Evolutionary conservation across 2,888 invertebrate genomes (phyloP).

Genomic region (Hypomecis punctinalis): DNA sequence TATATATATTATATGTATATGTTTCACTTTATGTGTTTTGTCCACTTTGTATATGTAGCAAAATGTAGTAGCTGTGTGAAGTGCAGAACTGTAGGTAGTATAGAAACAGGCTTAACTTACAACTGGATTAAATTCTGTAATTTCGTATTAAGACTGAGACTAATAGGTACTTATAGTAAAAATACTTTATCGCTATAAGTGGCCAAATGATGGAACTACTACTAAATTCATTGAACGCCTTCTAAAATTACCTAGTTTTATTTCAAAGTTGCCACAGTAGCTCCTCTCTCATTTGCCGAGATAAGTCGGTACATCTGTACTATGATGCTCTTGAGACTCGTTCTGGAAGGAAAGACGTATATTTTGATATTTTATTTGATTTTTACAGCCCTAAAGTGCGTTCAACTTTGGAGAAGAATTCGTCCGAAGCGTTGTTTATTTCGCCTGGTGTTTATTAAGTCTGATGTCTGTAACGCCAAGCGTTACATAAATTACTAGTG

Average conservation of each 20-base stretch:
- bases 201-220: not conserved
- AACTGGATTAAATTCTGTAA: conserved; percentile 31
- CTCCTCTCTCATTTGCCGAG: no score
- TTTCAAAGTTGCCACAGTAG: not conserved
- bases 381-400: conserved; percentile 39
- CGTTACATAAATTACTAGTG: conserved; percentile 7
- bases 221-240: not conserved
- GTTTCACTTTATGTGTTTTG: no score
- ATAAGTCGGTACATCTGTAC: conserved; percentile 5
- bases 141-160: conserved; percentile 5
- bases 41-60: no score
- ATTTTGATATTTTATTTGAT: conserved; percentile 36
- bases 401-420: conserved; percentile 35
- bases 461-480: not conserved
- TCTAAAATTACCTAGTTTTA: not conserved
- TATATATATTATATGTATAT: no score
- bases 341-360: conserved; percentile 26
- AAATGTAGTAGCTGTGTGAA: no score
- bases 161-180: conserved; percentile 1
- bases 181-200: not conserved
- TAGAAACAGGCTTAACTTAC: conserved; percentile 15
- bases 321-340: conserved; percentile 30
- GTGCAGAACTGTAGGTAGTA: no score
- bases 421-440: conserved; percentile 22
- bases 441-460: conserved; percentile 20